Percentiles rank a stretch among this genome's conserved stretches.
Conservation (phyloP, 2,113 vertebrate genomes). For the Caracal caracal region DNA sequence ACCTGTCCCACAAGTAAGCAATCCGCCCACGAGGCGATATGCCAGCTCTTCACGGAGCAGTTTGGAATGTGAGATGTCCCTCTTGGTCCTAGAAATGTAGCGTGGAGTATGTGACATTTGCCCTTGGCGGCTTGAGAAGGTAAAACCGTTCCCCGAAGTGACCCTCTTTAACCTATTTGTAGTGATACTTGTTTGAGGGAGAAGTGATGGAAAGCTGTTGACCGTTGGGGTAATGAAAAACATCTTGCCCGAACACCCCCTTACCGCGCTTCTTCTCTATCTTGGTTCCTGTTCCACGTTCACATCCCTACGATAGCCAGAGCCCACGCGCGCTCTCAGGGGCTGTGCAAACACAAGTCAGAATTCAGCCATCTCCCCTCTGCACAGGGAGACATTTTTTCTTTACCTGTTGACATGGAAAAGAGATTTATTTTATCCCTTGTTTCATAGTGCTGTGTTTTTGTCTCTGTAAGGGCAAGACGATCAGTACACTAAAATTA, state of each 20-base stretch:
- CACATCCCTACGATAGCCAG: background rate
- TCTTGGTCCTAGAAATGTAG: background rate
- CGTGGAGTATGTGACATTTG: background rate
- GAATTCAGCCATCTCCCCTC: background rate
- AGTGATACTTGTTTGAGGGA: background rate
- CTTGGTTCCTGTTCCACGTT: rapidly evolving
- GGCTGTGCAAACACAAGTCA: background rate
- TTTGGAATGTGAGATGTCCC: background rate
- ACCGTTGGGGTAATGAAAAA: background rate
- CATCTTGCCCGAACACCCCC: background rate
- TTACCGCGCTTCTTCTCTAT: background rate
- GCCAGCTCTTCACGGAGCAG: background rate
- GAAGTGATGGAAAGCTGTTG: background rate
- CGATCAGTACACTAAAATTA: background rate
- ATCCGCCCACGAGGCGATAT: rapidly evolving
- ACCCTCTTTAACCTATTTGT: too few species aligned
- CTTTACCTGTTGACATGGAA: background rate
- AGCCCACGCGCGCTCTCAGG: background rate
- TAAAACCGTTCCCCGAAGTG: background rate
- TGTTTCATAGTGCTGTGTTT: too few species aligned
- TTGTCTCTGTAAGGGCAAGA: background rate
- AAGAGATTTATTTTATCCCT: background rate
- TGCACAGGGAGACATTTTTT: background rate
- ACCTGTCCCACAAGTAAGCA: background rate
- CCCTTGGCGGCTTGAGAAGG: background rate